Evolutionary conservation across 2,888 invertebrate species (phyloP), one percentile per base, ranked within the genome.

Genomic region (Nemotelus pantherinus): DNA sequence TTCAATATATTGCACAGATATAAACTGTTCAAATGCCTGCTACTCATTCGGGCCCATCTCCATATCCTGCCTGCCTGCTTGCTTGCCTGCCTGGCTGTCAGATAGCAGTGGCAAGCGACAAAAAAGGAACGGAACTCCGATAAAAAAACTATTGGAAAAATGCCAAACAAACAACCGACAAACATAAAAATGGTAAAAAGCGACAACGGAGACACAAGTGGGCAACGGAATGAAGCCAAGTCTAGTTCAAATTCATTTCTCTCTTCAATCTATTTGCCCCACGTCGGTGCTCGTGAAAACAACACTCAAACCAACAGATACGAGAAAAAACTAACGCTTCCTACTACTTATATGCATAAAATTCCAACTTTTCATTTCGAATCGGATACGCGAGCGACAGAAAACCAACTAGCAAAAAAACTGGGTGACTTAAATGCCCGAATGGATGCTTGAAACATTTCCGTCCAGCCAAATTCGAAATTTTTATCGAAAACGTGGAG

Each of bases 81-180:
- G 57, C 25, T 57, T 57, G 25, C 25, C 25, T 25, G 57, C 25
- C 3, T 25, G 7, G 10, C n/a, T 63, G 43, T 39, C 63, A 63
- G 10, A 41, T n/a, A 63, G 63, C 53, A 9, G 7, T 1, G 6
- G 6, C 53, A 53, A 3, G 44, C 63, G 6, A 63, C 10, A 10
- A 58, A 58, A 4, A 5, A n/a, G n/a, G n/a, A 58, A 58, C 6
- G 3, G 7, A 68, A 25, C 0, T 10, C 9, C 10, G 48, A 50
- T 39, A 39, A 68, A 47, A 48, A 4, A 48, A 10, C 63, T 68
- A 68, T 68, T 68, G 68, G 68, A 68, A 68, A 68, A 68, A 68
- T 68, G 68, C 68, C 68, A 68, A 68, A 68, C 68, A 50, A 68
- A 50, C 50, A 50, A 50, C 50, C 53, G 68, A 50, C 68, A 68